Percentiles rank a stretch among this genome's conserved stretches.
Evolutionary conservation across 92 coral and sea anemone genomes (phyloP).

Genomic region (Zoanthus sociatus): DNA sequence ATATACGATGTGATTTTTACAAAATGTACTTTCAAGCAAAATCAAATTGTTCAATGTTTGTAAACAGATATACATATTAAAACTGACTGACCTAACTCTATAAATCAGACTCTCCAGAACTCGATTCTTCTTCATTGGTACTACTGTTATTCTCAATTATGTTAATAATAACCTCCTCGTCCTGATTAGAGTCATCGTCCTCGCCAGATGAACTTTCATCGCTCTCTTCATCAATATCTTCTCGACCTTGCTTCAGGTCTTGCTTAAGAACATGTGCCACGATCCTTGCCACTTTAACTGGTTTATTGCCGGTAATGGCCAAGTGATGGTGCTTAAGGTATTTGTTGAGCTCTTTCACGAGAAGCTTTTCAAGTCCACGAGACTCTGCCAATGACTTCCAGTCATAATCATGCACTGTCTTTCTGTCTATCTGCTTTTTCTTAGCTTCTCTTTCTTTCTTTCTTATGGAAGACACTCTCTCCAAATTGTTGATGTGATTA

Average conservation of each 20-base stretch:
- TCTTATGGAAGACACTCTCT: conserved; percentile 39
- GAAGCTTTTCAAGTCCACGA: conserved; percentile 45
- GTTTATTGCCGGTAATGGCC: conserved; percentile 47
- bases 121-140: conserved; percentile 16
- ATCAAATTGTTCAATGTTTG: too few relatives aligned
- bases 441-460: conserved; percentile 27
- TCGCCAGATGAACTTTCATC: conserved; percentile 13
- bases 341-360: conserved; percentile 42
- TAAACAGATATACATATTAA: too few relatives aligned
- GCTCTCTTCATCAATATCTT: conserved; percentile 1
- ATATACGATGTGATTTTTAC: too few relatives aligned
- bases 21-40: too few relatives aligned
- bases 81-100: too few relatives aligned
- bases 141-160: conserved; percentile 4
- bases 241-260: background rate
- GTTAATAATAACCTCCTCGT: background rate
- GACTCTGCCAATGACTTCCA: conserved; percentile 44
- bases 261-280: conserved; percentile 39
- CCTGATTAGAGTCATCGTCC: background rate
- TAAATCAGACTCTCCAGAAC: conserved; percentile 8
- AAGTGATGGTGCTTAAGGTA: conserved; percentile 54
- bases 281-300: conserved; percentile 41
- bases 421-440: conserved; percentile 27
- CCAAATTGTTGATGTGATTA: conserved; percentile 37
- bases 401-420: conserved; percentile 55